A percentile compares a stretch with the other conserved stretches of the same genome.
Evolutionary conservation across 2,888 invertebrate species (phyloP).

Genomic region (Chymomyza procnemis): DNA sequence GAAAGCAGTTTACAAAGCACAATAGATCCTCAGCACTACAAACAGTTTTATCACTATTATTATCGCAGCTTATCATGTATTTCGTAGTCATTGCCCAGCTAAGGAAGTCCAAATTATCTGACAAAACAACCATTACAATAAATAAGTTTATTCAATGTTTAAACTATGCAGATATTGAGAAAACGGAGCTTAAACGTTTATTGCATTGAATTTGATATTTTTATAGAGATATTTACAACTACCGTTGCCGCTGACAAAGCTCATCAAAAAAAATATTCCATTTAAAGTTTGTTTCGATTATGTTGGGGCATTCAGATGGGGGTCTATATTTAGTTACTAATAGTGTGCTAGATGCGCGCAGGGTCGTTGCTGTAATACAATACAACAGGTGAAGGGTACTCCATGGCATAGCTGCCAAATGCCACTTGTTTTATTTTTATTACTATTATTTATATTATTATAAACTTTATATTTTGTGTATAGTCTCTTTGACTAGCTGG

Average conservation of each 20-base stretch:
- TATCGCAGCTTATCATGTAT: not conserved
- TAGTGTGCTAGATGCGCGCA: not conserved
- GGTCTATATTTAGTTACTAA: not conserved
- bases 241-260: not conserved
- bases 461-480: not conserved
- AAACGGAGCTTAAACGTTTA: not conserved
- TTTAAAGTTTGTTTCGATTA: not conserved
- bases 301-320: not conserved
- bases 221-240: constrained; percentile 13
- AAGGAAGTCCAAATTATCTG: not conserved
- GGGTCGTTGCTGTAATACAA: constrained; percentile 19
- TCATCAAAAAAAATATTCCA: not conserved
- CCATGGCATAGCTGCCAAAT: not conserved
- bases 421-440: not conserved
- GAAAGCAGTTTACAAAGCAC: too few relatives aligned
- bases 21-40: too few relatives aligned
- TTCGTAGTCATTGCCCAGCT: not conserved
- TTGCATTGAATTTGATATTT: constrained; percentile 23
- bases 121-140: not conserved
- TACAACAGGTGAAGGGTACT: constrained; percentile 46
- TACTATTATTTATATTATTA: not conserved
- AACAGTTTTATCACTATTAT: too few relatives aligned
- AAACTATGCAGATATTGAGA: too few relatives aligned
- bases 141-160: not conserved
- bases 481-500: not conserved